Conservation (phyloP, 53 echinoderm and acorn worm species). For the Echinarachnius parma region DNA sequence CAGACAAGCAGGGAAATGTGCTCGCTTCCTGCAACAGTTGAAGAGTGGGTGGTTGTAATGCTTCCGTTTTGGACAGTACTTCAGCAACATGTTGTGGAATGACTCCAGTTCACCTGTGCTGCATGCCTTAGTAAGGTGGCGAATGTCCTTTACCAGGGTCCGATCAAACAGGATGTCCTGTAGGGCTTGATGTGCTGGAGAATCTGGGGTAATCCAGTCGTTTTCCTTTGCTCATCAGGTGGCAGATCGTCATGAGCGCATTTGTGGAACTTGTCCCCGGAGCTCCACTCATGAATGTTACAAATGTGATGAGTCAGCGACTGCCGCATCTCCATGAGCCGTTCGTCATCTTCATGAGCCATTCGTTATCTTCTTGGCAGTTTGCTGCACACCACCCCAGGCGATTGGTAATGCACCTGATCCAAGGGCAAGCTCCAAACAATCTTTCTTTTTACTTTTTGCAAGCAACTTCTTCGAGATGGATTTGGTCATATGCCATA, state of each 20-base stretch:
- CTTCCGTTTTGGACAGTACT: constrained; percentile 53
- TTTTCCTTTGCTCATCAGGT: constrained; percentile 5
- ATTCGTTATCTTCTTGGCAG: too few species aligned
- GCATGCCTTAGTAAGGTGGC: constrained; percentile 9
- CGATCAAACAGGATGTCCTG: constrained; percentile 39
- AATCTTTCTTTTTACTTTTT: constrained; percentile 41
- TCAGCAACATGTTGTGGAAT: constrained; percentile 48
- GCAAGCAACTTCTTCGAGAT: constrained; percentile 32
- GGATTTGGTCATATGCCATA: constrained; percentile 43
- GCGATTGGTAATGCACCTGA: constrained; percentile 22
- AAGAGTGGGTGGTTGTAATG: too few species aligned
- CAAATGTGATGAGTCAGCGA: constrained; percentile 41
- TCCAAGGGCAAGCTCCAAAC: constrained; percentile 18
- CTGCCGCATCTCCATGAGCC: constrained; percentile 43
- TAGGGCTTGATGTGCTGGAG: constrained; percentile 26
- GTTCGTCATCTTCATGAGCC: constrained; percentile 22
- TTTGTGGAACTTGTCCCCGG: constrained; percentile 17
- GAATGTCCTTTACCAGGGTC: constrained; percentile 25
- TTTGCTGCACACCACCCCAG: constrained; percentile 42
- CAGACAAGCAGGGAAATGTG: not conserved
- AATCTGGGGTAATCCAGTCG: constrained; percentile 24
- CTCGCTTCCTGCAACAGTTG: not conserved
- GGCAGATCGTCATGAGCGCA: constrained; percentile 13
- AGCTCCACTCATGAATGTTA: constrained; percentile 37
- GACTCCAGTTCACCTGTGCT: constrained; percentile 47